A percentile compares a stretch with the other conserved stretches of the same genome.
Evolutionary conservation across 2,113 vertebrate species (phyloP).

Genomic region (Nerophis lumbriciformis): DNA sequence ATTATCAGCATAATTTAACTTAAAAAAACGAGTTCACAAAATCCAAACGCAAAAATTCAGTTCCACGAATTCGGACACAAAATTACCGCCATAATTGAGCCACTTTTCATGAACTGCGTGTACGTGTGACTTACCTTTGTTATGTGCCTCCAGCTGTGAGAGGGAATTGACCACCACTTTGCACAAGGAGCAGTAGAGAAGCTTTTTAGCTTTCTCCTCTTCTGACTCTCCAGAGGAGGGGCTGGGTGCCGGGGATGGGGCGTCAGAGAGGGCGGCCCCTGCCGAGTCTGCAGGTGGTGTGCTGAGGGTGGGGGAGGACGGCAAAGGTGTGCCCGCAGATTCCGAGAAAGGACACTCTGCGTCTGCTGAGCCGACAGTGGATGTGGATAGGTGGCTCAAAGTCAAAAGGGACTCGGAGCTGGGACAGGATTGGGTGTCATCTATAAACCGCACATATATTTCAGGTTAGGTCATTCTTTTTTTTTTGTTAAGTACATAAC

Average conservation of each 20-base stretch:
- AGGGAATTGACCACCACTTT: slow-evolving; percentile 91
- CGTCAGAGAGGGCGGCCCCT: slow-evolving; percentile 38
- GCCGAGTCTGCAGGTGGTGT: slow-evolving; percentile 37
- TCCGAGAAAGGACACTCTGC: slow-evolving; percentile 40
- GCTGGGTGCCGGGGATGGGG: slow-evolving; percentile 54
- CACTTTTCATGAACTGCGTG: no score
- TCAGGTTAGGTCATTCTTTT: slow-evolving; percentile 22
- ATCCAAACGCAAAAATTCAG: no score
- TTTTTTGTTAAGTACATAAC: no score
- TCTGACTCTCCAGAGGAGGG: slow-evolving; percentile 70
- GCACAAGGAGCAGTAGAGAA: slow-evolving; percentile 88
- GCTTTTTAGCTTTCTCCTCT: slow-evolving; percentile 86
- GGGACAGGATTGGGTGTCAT: slow-evolving; percentile 42
- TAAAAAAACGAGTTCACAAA: no score
- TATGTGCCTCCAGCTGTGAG: slow-evolving; percentile 90
- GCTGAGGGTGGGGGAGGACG: slow-evolving; percentile 39
- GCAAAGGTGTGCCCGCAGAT: slow-evolving; percentile 42
- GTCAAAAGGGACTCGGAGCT: slow-evolving; percentile 45
- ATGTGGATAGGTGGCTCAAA: slow-evolving; percentile 30
- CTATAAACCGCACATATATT: slow-evolving; percentile 44
- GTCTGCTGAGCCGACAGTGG: slow-evolving; percentile 39
- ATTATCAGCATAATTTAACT: no score
- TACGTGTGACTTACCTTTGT: slow-evolving; percentile 76
- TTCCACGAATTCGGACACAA: no score
- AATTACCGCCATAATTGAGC: no score